These are phyloP conservation scores for Cyclargus thomasi DNA, from an alignment of 1,140 invertebrate genomes.

Conservation along the genomic window DNA sequence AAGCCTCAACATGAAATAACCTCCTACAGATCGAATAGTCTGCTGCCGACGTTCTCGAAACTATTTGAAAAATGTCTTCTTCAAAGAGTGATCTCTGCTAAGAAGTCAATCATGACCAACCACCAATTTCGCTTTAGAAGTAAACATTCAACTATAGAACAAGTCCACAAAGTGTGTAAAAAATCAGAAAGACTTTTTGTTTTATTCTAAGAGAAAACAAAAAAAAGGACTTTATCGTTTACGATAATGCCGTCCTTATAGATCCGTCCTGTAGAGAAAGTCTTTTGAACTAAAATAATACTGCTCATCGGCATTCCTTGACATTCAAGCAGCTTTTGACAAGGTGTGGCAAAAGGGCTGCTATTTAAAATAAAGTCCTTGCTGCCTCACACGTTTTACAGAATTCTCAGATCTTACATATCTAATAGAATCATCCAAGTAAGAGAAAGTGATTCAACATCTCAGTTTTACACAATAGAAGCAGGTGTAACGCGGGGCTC, in stretches of 20 bases:
- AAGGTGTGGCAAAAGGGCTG: slow-evolving; percentile 24
- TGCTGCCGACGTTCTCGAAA: slow-evolving; percentile 16
- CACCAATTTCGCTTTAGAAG: slow-evolving; percentile 26
- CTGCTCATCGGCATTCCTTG: slow-evolving; percentile 22
- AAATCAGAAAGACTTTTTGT: slow-evolving; percentile 12
- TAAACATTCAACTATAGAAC: slow-evolving; percentile 21
- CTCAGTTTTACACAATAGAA: neutral
- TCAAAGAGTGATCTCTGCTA: neutral
- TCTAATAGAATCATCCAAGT: slow-evolving; percentile 1
- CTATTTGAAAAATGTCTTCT: slow-evolving; percentile 16
- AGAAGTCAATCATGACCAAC: slow-evolving; percentile 13
- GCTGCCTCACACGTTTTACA: slow-evolving; percentile 13
- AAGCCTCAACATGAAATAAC: slow-evolving; percentile 11
- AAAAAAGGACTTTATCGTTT: no score
- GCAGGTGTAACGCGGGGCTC: slow-evolving; percentile 20
- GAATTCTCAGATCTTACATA: no score
- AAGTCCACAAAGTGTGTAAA: slow-evolving; percentile 19
- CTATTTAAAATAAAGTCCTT: slow-evolving; percentile 23
- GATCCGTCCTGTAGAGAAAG: no score
- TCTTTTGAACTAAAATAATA: slow-evolving; percentile 22
- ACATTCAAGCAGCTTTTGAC: slow-evolving; percentile 24
- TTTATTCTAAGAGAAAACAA: no score
- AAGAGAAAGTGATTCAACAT: slow-evolving; percentile 18
- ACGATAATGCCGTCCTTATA: no score
- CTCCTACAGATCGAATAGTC: slow-evolving; percentile 22